phyloP scores from a whole-genome alignment of 1,140 invertebrate genomes.

The Achroia grisella region DNA sequence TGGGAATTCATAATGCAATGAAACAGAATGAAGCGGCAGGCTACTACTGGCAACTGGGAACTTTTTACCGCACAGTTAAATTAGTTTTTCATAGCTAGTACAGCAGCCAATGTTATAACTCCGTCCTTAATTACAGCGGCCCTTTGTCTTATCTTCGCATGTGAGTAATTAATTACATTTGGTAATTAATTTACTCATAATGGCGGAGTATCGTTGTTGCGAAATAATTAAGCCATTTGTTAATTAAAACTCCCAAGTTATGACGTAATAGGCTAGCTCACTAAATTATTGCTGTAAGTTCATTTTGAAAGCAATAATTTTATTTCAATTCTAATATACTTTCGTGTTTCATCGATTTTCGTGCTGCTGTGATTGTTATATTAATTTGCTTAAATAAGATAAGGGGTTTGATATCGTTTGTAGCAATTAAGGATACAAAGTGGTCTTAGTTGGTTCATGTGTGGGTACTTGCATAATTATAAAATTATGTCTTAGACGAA shows the following conservation, averaged over 20 bases:
- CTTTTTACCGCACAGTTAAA: conserved; percentile 51
- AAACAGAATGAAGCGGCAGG: too few species aligned
- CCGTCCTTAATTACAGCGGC: conserved; percentile 34
- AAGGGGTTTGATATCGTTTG: too few species aligned
- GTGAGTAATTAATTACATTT: conserved; percentile 59
- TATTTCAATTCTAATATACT: not conserved
- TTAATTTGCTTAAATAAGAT: too few species aligned
- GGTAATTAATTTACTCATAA: conserved; percentile 56
- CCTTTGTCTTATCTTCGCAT: conserved; percentile 55
- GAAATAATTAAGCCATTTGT: conserved; percentile 45
- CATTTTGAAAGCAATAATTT: not conserved
- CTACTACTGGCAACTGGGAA: conserved; percentile 11
- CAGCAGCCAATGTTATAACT: conserved; percentile 38
- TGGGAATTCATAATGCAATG: too few species aligned
- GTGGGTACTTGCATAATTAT: too few species aligned
- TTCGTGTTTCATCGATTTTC: not conserved
- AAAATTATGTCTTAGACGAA: too few species aligned
- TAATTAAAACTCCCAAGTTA: conserved; percentile 29
- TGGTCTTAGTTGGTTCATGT: too few species aligned
- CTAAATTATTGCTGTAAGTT: conserved; percentile 1
- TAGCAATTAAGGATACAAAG: too few species aligned
- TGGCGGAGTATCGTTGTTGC: conserved; percentile 33
- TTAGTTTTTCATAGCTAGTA: conserved; percentile 52
- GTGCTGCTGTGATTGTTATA: too few species aligned
- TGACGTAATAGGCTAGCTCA: not conserved